Base-by-base conservation (phyloP, 2,888 invertebrate species). In the Tetragonisca angustula region DNA sequence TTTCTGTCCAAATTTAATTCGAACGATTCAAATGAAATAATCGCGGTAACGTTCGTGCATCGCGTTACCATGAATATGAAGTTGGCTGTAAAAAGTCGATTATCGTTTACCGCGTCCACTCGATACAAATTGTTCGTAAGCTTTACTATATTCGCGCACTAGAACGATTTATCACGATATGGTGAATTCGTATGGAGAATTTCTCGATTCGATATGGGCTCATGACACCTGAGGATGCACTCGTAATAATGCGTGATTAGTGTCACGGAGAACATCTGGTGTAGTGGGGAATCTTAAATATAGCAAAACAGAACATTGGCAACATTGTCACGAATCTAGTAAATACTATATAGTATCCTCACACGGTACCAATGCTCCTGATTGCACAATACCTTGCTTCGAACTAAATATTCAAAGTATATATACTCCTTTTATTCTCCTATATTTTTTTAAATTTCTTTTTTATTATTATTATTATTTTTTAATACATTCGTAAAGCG, bases 241-340 rank as follows among this genome's bases (percentile, higher is more conserved):
- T 59, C 69, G 69, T 68, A 74, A 73, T 73, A 76, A 68, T 67
- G 74, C 62, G 52, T 50, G 76, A 76, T 74, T 80, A 85, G 80
- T 79, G 84, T 84, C 84, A 84, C 79, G 78, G 76, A 81, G 78
- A 72, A 75, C 67, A 75, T 59, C 72, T 71, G 54, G 49, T 50
- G 52, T 73, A 78, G 85, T 73, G 75, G 81, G 84, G 76, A 74
- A 79, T 67, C 69, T 76, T 83, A 85, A 86, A 86, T 85, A 86
- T 86, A 86, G 85, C 79, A 77, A 83, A 83, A 85, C 85, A 65
- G 82, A 84, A 78, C 85, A 80, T 86, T 86, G 80, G 85, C 80
- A 85, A 85, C 83, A 85, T 86, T 85, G 76, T 86, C 83, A 80
- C 85, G 85, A 75, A 78, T 80, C 79, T 75, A 54, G 75, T 71